Percentiles rank a stretch among this genome's conserved stretches.
phyloP scores from a whole-genome alignment of 2,888 invertebrate genomes.

The Sphaerophoria taeniata region DNA sequence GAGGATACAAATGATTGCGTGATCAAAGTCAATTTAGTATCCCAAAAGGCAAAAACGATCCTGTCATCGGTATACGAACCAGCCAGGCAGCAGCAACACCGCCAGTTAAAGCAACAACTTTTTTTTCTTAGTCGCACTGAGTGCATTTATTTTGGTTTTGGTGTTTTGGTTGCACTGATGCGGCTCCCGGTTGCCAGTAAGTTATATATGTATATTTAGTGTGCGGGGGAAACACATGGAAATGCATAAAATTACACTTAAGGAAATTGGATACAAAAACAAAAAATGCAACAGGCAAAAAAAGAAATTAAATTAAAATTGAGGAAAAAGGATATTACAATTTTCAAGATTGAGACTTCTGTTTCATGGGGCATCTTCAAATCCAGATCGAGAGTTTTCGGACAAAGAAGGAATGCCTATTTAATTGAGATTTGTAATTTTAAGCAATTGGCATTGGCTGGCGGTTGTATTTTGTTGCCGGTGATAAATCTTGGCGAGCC shows the following conservation, averaged over 20 bases:
- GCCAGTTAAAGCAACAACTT: conserved; percentile 55
- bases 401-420: conserved; percentile 22
- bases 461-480: neutral
- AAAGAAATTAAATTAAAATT: conserved; percentile 1
- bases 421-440: conserved; percentile 42
- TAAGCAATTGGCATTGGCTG: neutral
- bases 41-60: conserved; percentile 73
- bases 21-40: conserved; percentile 83
- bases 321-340: conserved; percentile 49
- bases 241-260: conserved; percentile 74
- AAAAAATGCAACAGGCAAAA: neutral
- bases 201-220: conserved; percentile 14
- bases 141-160: conserved; percentile 54
- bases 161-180: conserved; percentile 18
- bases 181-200: conserved; percentile 58
- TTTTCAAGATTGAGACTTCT: conserved; percentile 52
- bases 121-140: neutral
- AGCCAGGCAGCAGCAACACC: conserved; percentile 45
- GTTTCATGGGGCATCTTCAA: conserved; percentile 5
- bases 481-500: conserved; percentile 17
- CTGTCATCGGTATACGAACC: conserved; percentile 60
- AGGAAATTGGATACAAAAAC: conserved; percentile 55
- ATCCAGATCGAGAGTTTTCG: neutral
- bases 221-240: conserved; percentile 45
- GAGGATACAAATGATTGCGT: conserved; percentile 79